These are phyloP conservation scores for Aspiorhynchus laticeps DNA, from an alignment of 2,113 vertebrate species.

Conservation along the genomic window DNA sequence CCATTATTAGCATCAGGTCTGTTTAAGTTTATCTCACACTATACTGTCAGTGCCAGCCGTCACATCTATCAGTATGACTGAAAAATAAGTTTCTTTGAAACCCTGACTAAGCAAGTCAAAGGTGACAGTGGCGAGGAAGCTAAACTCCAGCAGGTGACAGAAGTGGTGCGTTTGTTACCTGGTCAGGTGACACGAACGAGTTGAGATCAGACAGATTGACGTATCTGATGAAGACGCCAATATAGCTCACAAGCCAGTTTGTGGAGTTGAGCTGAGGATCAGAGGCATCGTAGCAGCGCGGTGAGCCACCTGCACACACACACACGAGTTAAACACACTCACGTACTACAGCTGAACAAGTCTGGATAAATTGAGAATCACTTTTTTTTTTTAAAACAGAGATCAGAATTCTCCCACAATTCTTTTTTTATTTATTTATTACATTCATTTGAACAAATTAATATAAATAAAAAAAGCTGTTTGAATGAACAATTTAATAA, in stretches of 20 bases:
- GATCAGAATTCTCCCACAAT: not conserved
- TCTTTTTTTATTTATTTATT: not conserved
- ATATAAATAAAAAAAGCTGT: not conserved
- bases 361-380: not conserved
- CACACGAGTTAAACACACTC: not conserved
- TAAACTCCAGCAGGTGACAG: not conserved
- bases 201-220: slow-evolving; percentile 61
- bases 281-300: slow-evolving; percentile 63
- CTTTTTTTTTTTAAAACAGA: too few species aligned
- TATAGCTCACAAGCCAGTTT: slow-evolving; percentile 63
- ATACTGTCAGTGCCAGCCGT: too few species aligned
- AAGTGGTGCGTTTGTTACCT: slow-evolving; percentile 19
- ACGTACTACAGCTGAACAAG: not conserved
- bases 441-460: not conserved
- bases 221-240: slow-evolving; percentile 65
- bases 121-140: not conserved
- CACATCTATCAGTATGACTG: too few species aligned
- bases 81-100: too few species aligned
- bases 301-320: slow-evolving; percentile 51
- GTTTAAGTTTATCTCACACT: too few species aligned
- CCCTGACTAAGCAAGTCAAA: not conserved
- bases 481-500: not conserved
- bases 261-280: slow-evolving; percentile 64
- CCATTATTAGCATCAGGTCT: too few species aligned
- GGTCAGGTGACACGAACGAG: slow-evolving; percentile 48